These are phyloP conservation scores for Calyptommatus sinebrachiatus DNA, from an alignment of 2,113 vertebrate genomes.

Conservation along the genomic window DNA sequence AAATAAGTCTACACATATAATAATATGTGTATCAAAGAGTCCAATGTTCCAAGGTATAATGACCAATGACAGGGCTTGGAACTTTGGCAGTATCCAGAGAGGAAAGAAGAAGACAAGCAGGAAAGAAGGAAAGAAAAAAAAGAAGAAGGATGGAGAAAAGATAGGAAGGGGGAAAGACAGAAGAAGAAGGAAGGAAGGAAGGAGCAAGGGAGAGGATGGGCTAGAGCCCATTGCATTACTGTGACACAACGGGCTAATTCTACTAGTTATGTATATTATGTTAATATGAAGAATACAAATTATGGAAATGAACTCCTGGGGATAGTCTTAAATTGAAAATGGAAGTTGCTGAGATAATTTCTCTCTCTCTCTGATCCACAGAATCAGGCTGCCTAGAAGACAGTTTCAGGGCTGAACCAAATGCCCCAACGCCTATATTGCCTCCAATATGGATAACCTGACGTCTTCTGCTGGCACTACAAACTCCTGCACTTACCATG, in stretches of 20 bases:
- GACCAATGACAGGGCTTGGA: too few relatives aligned
- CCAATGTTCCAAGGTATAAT: too few relatives aligned
- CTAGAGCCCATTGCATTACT: neutral
- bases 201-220: neutral
- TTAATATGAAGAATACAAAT: too few relatives aligned
- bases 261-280: too few relatives aligned
- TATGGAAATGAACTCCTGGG: too few relatives aligned
- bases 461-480: fast-evolving
- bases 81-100: too few relatives aligned
- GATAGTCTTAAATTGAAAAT: too few relatives aligned
- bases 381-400: neutral
- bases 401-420: fast-evolving
- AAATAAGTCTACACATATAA: too few relatives aligned
- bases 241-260: too few relatives aligned
- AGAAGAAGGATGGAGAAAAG: neutral
- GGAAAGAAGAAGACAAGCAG: too few relatives aligned
- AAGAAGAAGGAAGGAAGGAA: neutral
- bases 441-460: conserved; percentile 39
- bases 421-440: fast-evolving
- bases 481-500: conserved; percentile 83
- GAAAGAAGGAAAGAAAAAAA: neutral
- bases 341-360: neutral
- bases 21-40: too few relatives aligned
- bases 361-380: conserved; percentile 24
- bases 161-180: neutral